Percentiles rank a stretch among this genome's conserved stretches.
These are phyloP conservation scores for Aphyosemion australe DNA, from an alignment of 2,113 vertebrate species.

Conservation along the genomic window DNA sequence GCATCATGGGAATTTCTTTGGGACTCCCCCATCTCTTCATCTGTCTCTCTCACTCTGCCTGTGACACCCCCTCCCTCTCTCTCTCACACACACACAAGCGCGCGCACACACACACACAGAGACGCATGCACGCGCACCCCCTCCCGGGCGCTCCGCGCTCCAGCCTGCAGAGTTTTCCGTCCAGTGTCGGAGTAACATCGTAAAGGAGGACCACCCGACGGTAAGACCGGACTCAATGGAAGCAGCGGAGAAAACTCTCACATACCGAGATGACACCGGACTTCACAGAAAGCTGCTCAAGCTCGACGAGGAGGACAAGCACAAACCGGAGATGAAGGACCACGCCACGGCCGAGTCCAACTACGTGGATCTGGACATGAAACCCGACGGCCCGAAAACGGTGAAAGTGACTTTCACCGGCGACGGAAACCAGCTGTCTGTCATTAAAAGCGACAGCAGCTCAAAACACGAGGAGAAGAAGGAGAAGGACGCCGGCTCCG, in stretches of 20 bases:
- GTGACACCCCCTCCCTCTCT: conserved; percentile 34
- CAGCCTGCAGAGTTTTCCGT: conserved; percentile 71
- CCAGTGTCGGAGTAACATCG: conserved; percentile 73
- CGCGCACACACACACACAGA: background rate
- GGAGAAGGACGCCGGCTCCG: conserved; percentile 10
- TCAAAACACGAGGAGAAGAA: conserved; percentile 23
- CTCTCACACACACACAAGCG: conserved; percentile 1
- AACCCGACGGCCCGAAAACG: conserved; percentile 62
- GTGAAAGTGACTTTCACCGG: conserved; percentile 76
- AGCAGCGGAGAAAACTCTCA: conserved; percentile 74
- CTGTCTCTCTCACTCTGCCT: background rate
- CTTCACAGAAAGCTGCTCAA: conserved; percentile 72
- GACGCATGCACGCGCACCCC: background rate
- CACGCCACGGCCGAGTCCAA: conserved; percentile 69
- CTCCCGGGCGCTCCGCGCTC: conserved; percentile 5
- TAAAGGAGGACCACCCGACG: conserved; percentile 60
- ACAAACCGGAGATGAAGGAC: conserved; percentile 51
- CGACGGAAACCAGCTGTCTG: conserved; percentile 70
- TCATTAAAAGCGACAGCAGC: conserved; percentile 67
- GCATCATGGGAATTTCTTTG: conserved; percentile 40
- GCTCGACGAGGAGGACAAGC: too few species aligned
- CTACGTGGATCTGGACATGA: conserved; percentile 80
- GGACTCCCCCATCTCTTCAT: conserved; percentile 25
- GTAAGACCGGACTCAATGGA: conserved; percentile 79
- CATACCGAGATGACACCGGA: conserved; percentile 70